A percentile compares a stretch with the other conserved stretches of the same genome.
These are phyloP conservation scores for Heliconius eleuchia DNA, from an alignment of 1,140 invertebrate species.

Conservation along the genomic window DNA sequence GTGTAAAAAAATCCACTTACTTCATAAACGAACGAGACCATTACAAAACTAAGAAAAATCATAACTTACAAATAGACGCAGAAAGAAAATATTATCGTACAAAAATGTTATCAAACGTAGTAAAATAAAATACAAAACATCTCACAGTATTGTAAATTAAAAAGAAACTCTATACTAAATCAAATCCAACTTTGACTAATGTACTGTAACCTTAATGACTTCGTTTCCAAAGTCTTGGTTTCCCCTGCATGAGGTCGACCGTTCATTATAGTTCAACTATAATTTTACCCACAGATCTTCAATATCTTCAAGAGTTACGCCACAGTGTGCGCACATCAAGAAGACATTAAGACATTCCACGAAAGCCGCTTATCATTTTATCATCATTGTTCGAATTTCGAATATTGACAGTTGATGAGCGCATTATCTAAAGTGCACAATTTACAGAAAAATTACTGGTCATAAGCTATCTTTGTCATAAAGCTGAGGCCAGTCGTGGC, in stretches of 20 bases:
- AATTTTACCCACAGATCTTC: not conserved
- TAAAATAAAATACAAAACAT: not conserved
- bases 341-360: slow-evolving; percentile 9
- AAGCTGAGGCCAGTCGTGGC: not conserved
- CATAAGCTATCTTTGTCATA: not conserved
- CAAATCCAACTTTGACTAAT: not conserved
- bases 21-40: no score
- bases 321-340: slow-evolving; percentile 21
- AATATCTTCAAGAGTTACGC: not conserved
- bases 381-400: not conserved
- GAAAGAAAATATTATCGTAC: no score
- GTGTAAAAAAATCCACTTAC: no score
- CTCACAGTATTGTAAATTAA: not conserved
- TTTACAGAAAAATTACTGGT: not conserved
- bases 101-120: not conserved
- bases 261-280: not conserved
- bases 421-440: not conserved
- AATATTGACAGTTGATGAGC: not conserved
- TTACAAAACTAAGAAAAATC: no score
- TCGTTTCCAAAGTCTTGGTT: not conserved
- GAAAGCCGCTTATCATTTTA: slow-evolving; percentile 18
- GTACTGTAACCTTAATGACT: not conserved
- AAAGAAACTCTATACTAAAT: not conserved
- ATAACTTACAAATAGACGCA: no score
- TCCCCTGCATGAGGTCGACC: not conserved